Evolutionary conservation across 2,888 invertebrate genomes (phyloP), one percentile per base, ranked within the genome.

Genomic region (Caenorhabditis afra): DNA sequence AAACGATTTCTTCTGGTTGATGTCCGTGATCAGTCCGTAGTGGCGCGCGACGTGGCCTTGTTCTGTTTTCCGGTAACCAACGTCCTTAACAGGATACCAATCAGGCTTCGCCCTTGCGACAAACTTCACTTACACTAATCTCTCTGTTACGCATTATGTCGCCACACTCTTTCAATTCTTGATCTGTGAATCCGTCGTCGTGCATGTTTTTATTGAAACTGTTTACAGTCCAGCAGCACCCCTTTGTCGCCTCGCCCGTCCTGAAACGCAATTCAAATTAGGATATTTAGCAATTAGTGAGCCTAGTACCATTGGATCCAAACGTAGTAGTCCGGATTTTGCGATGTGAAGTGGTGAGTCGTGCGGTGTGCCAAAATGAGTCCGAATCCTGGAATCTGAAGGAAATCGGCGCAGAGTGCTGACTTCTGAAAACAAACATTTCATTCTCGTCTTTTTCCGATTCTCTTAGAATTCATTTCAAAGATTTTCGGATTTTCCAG

Each of bases 381-480:
- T 7, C 70, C 70, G 14, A 71, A 62, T 12, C 70, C 70, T 1
- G 45, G 22, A 16, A 71, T 37, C 39, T 22, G 39, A 18, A 44
- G 62, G 11, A 14, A 41, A 8, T 41, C 41, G 11, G 14, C 41
- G 11, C 41, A 41, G 41, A 41, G 11, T 41, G 14, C 11, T 3
- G 29, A 29, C 7, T 29, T 29, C 29, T 29, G 29, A 29, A 29
- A 3, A 29, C 29, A 29, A 29, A 29, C 29, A 29, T 29, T 41
- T 14, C 11, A 41, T 41, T 41, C 11, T 14, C 7, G 41, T 41
- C 7, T 14, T 37, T 37, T 37, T 37, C 7, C 41, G 41, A 41
- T 41, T 41, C 41, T 3, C 29, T 3, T 7, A 29, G 7, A 29
- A 7, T 7, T 3, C 7, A 29, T 29, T 29, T 29, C 7, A 29